phyloP scores from a whole-genome alignment of 1,140 invertebrate genomes.

The Bombyx mori region ASM3026992v2 NC_085128.1:12789501-12790000 shows the following conservation, averaged over 20 bases:
- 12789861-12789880: conserved; percentile 34
- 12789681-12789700: conserved; percentile 38
- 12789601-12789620: conserved; percentile 12
- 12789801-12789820: conserved; percentile 65
- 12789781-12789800: conserved; percentile 68
- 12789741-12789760: conserved; percentile 18
- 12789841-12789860: conserved; percentile 63
- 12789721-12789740: conserved; percentile 31
- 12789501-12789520: conserved; percentile 55
- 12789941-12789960: conserved; percentile 30
- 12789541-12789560: conserved; percentile 54
- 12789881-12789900: conserved; percentile 40
- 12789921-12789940: conserved; percentile 40
- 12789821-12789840: conserved; percentile 65
- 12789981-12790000: conserved; percentile 24
- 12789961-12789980: conserved; percentile 32
- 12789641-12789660: conserved; percentile 29
- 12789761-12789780: conserved; percentile 64
- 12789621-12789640: conserved; percentile 12
- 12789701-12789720: conserved; percentile 47
- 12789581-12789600: conserved; percentile 6
- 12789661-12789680: conserved; percentile 35
- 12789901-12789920: conserved; percentile 43
- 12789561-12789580: conserved; percentile 27
- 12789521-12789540: background rate